Evolutionary conservation across 2,113 vertebrate genomes (phyloP).

Genomic region (Chamaetylas fuelleborni): DNA sequence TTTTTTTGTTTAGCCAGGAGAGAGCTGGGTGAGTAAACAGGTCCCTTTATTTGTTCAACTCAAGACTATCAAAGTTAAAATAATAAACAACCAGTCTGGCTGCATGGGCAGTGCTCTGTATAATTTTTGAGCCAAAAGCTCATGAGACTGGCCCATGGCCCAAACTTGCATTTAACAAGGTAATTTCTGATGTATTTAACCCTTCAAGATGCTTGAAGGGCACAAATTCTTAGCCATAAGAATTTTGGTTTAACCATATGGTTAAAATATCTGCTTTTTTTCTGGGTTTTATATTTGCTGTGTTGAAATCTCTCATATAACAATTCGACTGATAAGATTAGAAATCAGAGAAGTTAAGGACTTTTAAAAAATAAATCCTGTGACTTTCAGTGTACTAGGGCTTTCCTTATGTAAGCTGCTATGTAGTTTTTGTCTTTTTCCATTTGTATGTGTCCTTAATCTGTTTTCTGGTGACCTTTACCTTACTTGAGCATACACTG

Average conservation of each 20-base stretch:
- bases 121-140: neutral
- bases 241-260: no score
- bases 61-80: neutral
- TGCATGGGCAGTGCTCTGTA: neutral
- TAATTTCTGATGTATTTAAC: neutral
- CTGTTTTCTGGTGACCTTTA: neutral
- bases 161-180: neutral
- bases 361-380: neutral
- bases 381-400: neutral
- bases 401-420: neutral
- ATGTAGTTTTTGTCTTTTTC: neutral
- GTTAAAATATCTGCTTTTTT: neutral
- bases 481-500: neutral
- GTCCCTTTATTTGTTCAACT: neutral
- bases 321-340: neutral
- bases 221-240: neutral
- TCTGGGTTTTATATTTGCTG: neutral
- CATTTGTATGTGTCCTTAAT: neutral
- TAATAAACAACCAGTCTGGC: neutral
- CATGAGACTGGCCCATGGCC: neutral
- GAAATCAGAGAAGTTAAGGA: neutral
- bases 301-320: neutral
- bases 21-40: neutral
- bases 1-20: neutral
- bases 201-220: neutral